Evolutionary conservation across 2,797 vertebrate genomes (phyloP).

Genomic region (Pipistrellus nathusii): DNA sequence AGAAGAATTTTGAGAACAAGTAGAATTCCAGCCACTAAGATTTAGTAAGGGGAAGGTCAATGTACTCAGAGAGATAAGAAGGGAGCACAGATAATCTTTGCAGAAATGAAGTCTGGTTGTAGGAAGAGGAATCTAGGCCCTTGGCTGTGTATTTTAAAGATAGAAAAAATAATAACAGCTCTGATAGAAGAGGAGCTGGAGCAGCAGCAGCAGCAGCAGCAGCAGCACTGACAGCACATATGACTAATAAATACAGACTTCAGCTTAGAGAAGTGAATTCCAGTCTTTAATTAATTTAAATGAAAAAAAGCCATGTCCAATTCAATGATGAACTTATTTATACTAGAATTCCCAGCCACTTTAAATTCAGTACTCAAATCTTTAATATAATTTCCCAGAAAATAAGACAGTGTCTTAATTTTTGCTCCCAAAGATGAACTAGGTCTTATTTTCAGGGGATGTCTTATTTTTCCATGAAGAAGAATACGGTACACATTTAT

Average conservation of each 20-base stretch:
- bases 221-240: not conserved
- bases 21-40: not conserved
- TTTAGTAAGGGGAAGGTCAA: not conserved
- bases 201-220: not conserved
- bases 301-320: not conserved
- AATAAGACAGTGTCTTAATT: no score
- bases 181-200: not conserved
- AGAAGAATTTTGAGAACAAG: not conserved
- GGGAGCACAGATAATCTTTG: constrained; percentile 26
- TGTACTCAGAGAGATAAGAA: not conserved
- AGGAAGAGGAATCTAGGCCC: not conserved
- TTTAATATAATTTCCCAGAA: not conserved
- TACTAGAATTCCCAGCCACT: not conserved
- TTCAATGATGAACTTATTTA: not conserved
- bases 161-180: not conserved
- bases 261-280: not conserved
- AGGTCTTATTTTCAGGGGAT: no score
- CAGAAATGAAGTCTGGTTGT: not conserved
- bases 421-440: no score
- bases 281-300: not conserved
- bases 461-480: no score
- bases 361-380: not conserved
- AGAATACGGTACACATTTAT: no score
- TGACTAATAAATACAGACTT: not conserved
- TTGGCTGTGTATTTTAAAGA: constrained; percentile 26